Evolutionary conservation across 2,113 vertebrate genomes (phyloP).

Genomic region (Sminthopsis crassicaudata): DNA sequence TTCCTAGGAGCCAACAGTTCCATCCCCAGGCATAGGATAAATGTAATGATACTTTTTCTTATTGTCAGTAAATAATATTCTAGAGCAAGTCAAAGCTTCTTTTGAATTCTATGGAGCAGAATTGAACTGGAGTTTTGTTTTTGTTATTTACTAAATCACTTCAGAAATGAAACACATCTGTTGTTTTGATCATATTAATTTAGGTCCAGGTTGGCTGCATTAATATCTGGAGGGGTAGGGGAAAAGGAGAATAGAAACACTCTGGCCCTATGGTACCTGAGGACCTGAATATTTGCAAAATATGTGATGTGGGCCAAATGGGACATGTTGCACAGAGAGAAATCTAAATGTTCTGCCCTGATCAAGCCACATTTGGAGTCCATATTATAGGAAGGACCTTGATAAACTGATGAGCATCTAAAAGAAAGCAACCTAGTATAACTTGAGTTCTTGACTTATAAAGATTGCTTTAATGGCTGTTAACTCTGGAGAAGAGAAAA

Average conservation of each 20-base stretch:
- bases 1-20: background rate
- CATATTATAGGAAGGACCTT: background rate
- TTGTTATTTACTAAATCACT: background rate
- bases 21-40: background rate
- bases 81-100: background rate
- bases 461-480: background rate
- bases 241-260: background rate
- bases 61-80: background rate
- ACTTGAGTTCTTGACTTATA: background rate
- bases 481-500: background rate
- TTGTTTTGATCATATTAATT: background rate
- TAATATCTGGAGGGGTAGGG: background rate
- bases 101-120: conserved; percentile 12
- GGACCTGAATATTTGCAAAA: background rate
- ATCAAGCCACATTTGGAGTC: background rate
- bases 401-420: background rate
- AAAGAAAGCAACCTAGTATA: background rate
- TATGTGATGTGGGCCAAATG: background rate
- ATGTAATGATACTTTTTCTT: conserved; percentile 33
- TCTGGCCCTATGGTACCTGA: background rate
- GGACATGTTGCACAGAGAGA: background rate
- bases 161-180: background rate
- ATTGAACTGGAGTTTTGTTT: background rate
- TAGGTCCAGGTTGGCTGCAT: background rate
- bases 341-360: background rate